phyloP scores from a whole-genome alignment of 2,888 invertebrate genomes.

The Alsophila aescularia region DNA sequence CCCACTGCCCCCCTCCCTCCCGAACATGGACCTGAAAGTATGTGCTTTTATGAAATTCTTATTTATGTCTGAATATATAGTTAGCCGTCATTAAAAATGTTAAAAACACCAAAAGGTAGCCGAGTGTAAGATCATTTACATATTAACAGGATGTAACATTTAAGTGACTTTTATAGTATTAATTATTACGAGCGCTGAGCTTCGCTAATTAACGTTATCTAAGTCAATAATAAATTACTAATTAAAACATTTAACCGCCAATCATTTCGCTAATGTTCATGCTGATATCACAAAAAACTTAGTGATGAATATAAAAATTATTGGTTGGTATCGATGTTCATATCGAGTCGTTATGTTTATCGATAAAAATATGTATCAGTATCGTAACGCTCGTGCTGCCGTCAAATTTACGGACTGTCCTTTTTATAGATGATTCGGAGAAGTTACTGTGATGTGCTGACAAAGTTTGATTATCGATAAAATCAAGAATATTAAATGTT shows the following conservation, averaged over 20 bases:
- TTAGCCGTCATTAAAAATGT: too few species aligned
- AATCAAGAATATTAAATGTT: constrained; percentile 14
- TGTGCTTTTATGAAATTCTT: too few species aligned
- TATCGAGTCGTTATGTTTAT: constrained; percentile 33
- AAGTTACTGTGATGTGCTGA: constrained; percentile 51
- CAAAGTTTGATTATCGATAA: constrained; percentile 47
- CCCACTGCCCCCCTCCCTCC: too few species aligned
- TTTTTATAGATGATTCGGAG: constrained; percentile 53
- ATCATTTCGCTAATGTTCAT: constrained; percentile 62
- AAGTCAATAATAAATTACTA: constrained; percentile 59
- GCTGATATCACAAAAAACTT: constrained; percentile 54
- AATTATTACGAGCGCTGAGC: constrained; percentile 38
- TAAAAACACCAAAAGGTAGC: neutral
- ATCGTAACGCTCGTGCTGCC: constrained; percentile 55
- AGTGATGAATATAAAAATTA: constrained; percentile 54
- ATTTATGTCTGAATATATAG: too few species aligned
- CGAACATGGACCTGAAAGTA: too few species aligned
- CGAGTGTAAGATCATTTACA: neutral
- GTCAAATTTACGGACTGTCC: constrained; percentile 57
- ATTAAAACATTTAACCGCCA: constrained; percentile 64
- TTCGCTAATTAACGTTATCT: constrained; percentile 57
- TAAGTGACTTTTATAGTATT: constrained; percentile 27
- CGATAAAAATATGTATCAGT: constrained; percentile 43
- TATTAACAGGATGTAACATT: constrained; percentile 29
- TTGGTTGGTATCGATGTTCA: constrained; percentile 39